A percentile compares a stretch with the other conserved stretches of the same genome.
phyloP scores from a whole-genome alignment of 2,113 vertebrate genomes.

The Poeciliopsis occidentalis region DNA sequence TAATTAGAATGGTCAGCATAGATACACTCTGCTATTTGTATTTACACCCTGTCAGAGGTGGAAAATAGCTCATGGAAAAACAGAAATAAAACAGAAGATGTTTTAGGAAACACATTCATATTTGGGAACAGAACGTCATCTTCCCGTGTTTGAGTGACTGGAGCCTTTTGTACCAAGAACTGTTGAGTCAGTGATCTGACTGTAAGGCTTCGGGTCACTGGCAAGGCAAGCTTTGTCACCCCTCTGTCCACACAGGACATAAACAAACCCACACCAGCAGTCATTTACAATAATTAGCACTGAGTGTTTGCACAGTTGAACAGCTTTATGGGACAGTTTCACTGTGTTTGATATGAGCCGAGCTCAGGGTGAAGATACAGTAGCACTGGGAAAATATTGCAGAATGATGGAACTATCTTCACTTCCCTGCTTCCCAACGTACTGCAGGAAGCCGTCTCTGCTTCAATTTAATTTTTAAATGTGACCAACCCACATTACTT shows the following conservation, averaged over 20 bases:
- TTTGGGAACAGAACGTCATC: constrained; percentile 41
- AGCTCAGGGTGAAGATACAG: constrained; percentile 28
- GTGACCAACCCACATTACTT: constrained; percentile 28
- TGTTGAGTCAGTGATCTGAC: constrained; percentile 53
- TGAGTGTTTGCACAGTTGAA: constrained; percentile 33
- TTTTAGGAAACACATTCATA: constrained; percentile 68
- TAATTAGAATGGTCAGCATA: constrained; percentile 69
- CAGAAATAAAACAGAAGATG: constrained; percentile 35
- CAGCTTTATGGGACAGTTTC: constrained; percentile 25
- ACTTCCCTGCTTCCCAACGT: constrained; percentile 27
- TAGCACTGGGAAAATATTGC: constrained; percentile 31
- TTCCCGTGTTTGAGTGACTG: constrained; percentile 30
- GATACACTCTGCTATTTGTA: constrained; percentile 72
- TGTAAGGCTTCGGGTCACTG: constrained; percentile 67
- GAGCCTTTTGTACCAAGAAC: constrained; percentile 54
- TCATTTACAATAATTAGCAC: constrained; percentile 56
- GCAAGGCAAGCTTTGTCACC: constrained; percentile 59
- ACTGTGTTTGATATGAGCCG: neutral
- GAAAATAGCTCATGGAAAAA: constrained; percentile 44
- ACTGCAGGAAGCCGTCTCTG: constrained; percentile 16
- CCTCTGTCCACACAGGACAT: constrained; percentile 34
- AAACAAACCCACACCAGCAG: constrained; percentile 44
- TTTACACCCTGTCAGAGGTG: constrained; percentile 76
- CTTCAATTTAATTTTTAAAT: neutral
- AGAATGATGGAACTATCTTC: constrained; percentile 33